A percentile compares a stretch with the other conserved stretches of the same genome.
These are phyloP conservation scores for Epicauta chinensis DNA, from an alignment of 1,140 invertebrate species.

Conservation along the genomic window DNA sequence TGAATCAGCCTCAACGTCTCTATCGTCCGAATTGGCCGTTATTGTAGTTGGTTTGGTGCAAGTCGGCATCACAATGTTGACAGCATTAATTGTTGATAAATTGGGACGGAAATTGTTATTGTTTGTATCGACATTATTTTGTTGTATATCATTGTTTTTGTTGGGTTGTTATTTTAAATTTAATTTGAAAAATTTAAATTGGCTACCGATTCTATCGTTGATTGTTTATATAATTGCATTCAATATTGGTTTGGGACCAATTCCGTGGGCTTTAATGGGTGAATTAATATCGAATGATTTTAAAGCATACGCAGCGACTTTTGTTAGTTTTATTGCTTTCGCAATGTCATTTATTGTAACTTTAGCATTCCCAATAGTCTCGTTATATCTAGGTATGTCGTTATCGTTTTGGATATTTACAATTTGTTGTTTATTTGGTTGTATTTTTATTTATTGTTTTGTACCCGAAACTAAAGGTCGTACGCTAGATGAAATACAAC, in stretches of 20 bases:
- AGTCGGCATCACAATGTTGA: conserved; percentile 56
- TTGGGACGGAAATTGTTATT: conserved; percentile 65
- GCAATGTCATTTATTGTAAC: conserved; percentile 70
- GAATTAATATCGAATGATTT: conserved; percentile 74
- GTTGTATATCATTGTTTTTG: conserved; percentile 37
- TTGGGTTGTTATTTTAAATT: conserved; percentile 37
- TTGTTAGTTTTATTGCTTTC: conserved; percentile 72
- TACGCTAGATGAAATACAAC: conserved; percentile 51
- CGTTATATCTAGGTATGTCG: conserved; percentile 54
- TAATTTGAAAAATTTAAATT: conserved; percentile 26
- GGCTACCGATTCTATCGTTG: conserved; percentile 34
- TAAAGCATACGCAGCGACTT: conserved; percentile 63
- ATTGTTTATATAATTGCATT: conserved; percentile 30
- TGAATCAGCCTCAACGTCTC: conserved; percentile 47
- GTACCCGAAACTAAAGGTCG: conserved; percentile 80
- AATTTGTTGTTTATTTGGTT: conserved; percentile 42
- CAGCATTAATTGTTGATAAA: conserved; percentile 65
- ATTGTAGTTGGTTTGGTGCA: conserved; percentile 73
- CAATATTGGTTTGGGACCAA: conserved; percentile 62
- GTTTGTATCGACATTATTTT: conserved; percentile 59
- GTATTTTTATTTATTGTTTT: conserved; percentile 52
- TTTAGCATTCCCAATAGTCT: conserved; percentile 59
- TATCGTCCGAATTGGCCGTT: conserved; percentile 56
- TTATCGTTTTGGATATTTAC: conserved; percentile 75
- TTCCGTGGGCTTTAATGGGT: conserved; percentile 78